Conservation (phyloP, 2,797 vertebrate genomes). For the Danio aesculapii region DNA sequence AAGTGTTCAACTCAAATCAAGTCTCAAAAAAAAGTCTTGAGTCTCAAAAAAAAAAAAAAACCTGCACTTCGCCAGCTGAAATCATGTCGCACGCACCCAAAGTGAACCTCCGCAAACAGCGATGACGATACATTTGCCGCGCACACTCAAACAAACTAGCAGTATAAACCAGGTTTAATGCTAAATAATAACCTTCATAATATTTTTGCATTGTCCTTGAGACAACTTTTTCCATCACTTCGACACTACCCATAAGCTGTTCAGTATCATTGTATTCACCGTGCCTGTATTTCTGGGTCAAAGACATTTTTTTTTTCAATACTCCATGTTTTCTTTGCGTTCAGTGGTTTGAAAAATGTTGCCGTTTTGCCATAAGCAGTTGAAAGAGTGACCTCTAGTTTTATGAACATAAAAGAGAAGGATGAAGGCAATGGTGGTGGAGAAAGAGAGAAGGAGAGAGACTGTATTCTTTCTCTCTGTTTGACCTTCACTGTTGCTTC, state of each 20-base stretch:
- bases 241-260: background rate
- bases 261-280: background rate
- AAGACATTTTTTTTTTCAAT: background rate
- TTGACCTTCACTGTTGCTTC: conserved; percentile 63
- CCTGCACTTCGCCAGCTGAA: too few relatives aligned
- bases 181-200: background rate
- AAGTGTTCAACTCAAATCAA: too few relatives aligned
- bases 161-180: too few relatives aligned
- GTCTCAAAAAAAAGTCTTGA: too few relatives aligned
- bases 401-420: conserved; percentile 32
- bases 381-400: conserved; percentile 50
- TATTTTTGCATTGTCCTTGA: conserved; percentile 45
- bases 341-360: conserved; percentile 45
- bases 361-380: conserved; percentile 29
- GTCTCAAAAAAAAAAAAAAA: too few relatives aligned
- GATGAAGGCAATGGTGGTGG: conserved; percentile 24
- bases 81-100: too few relatives aligned
- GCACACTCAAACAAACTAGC: too few relatives aligned
- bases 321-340: conserved; percentile 6
- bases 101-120: too few relatives aligned
- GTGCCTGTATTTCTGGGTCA: conserved; percentile 3
- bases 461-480: conserved; percentile 8
- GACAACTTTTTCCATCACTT: background rate
- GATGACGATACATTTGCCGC: too few relatives aligned
- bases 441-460: conserved; percentile 3